Conservation (phyloP, 1,140 invertebrate genomes). For the Drosophila persimilis region DNA sequence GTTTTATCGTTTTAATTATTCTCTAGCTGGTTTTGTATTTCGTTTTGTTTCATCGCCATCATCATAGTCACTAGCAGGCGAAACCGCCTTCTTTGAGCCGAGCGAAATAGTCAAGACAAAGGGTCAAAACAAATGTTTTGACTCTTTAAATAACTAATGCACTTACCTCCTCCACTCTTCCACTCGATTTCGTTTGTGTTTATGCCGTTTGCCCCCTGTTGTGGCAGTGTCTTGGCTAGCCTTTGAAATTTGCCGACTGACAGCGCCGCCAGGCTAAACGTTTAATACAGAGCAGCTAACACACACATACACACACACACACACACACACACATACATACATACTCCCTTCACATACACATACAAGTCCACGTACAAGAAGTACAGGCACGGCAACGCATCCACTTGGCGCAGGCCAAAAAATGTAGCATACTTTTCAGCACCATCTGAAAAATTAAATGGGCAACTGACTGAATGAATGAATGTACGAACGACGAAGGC, state of each 20-base stretch:
- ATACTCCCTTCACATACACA: constrained; percentile 1
- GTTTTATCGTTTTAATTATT: background rate
- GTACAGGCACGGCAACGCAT: background rate
- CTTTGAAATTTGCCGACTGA: constrained; percentile 66
- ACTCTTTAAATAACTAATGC: constrained; percentile 75
- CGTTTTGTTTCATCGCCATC: constrained; percentile 11
- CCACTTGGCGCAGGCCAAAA: background rate
- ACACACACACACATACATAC: background rate
- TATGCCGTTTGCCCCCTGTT: constrained; percentile 20
- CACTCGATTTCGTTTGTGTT: constrained; percentile 6
- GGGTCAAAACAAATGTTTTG: constrained; percentile 56
- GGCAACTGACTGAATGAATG: constrained; percentile 16
- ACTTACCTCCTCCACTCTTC: constrained; percentile 31
- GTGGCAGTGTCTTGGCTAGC: constrained; percentile 26
- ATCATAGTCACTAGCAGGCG: constrained; percentile 21
- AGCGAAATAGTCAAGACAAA: constrained; percentile 28
- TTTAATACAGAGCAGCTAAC: constrained; percentile 55
- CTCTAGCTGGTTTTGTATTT: background rate
- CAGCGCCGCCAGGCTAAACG: constrained; percentile 57
- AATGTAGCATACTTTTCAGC: constrained; percentile 45
- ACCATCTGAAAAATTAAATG: constrained; percentile 48
- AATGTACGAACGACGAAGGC: background rate
- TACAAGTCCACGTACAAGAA: background rate
- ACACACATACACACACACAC: constrained; percentile 6
- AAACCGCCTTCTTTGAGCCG: background rate